These are phyloP conservation scores for Trichosurus vulpecula DNA, from an alignment of 2,797 vertebrate genomes.

Conservation along the genomic window DNA sequence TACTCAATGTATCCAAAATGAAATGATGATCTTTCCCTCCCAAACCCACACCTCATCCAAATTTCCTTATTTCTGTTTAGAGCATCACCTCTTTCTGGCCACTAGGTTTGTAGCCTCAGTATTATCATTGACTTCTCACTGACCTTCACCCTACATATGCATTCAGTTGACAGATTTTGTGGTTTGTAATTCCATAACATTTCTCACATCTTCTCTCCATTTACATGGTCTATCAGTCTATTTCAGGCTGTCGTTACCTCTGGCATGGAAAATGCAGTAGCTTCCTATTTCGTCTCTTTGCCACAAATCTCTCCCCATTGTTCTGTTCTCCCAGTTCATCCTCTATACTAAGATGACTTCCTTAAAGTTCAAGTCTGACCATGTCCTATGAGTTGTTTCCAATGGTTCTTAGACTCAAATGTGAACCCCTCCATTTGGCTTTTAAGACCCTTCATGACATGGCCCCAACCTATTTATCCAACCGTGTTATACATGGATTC, in stretches of 20 bases:
- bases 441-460: not conserved
- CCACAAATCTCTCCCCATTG: not conserved
- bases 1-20: not conserved
- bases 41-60: not conserved
- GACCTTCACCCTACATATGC: not conserved
- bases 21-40: not conserved
- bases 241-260: not conserved
- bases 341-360: not conserved
- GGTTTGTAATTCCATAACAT: not conserved
- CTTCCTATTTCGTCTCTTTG: not conserved
- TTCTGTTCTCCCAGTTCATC: too few relatives aligned
- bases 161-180: not conserved
- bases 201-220: not conserved
- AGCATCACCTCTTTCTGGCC: not conserved
- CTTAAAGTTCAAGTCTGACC: not conserved
- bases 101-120: not conserved
- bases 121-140: not conserved
- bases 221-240: not conserved
- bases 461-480: not conserved
- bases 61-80: not conserved
- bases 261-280: not conserved
- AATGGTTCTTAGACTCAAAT: not conserved
- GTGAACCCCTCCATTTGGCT: not conserved
- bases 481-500: not conserved
- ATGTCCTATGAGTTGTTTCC: not conserved